These are phyloP conservation scores for Halcyon chelicuti DNA, from an alignment of 2,797 vertebrate genomes.

Conservation along the genomic window DNA sequence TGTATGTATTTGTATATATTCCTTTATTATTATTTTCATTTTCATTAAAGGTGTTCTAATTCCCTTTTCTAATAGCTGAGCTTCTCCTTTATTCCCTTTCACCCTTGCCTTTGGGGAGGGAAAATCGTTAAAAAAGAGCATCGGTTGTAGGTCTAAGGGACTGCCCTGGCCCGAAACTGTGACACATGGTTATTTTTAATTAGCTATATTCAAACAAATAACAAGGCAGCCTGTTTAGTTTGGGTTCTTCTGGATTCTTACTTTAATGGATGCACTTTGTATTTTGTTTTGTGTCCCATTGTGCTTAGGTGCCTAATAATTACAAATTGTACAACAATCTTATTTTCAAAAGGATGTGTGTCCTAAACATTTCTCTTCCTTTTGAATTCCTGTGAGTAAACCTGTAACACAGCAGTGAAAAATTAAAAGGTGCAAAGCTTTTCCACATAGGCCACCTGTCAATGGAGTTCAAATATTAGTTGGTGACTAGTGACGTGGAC, in stretches of 20 bases:
- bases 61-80: no score
- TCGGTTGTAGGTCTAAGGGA: no score
- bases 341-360: not conserved
- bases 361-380: not conserved
- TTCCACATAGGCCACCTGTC: not conserved
- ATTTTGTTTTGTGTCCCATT: not conserved
- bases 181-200: not conserved
- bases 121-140: no score
- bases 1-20: no score
- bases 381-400: not conserved
- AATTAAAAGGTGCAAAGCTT: not conserved
- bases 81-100: no score
- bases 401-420: not conserved
- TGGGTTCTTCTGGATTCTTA: not conserved
- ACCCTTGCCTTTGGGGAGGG: no score
- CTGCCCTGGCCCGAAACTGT: no score
- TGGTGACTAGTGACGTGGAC: rapidly evolving
- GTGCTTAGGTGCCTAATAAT: not conserved
- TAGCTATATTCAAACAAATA: not conserved
- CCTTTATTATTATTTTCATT: no score
- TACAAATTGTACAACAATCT: rapidly evolving
- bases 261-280: not conserved
- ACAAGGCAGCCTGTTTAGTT: rapidly evolving
- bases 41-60: no score
- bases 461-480: not conserved